Evolutionary conservation across 2,888 invertebrate genomes (phyloP), one percentile per base, ranked within the genome.

Genomic region (Latheticus oryzae): DNA sequence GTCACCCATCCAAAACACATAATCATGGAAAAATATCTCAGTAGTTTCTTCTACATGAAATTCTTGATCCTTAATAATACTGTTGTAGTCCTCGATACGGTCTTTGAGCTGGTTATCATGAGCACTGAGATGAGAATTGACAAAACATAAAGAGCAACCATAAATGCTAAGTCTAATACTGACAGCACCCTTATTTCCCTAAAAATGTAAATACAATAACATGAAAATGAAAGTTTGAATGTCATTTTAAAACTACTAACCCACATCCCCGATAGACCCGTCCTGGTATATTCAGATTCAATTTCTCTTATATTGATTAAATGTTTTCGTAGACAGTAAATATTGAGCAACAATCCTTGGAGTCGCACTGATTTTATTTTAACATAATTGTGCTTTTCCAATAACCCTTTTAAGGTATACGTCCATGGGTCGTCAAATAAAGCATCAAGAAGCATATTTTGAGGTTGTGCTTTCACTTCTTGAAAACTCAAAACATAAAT

Each of bases 101-200:
- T 93, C 93, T n/a, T 88, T 85, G 43, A 93, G 79, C 63, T 90
- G 83, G 66, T 92, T 86, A 73, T 94, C 93, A 73, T 97, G 96
- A 2, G 97, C 93, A 1, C 95, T 90, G 65, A 97, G 79, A 78
- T 97, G 97, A 35, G 91, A 86, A 75, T 95, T 96, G 4, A 97
- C 89, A 51, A 96, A 84, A 73, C 95, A 92, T 43, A 96, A 74
- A 1, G 93, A 95, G 70, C 93, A 90, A 1, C 95, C 96, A 73
- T 93, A 93, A 19, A 95, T 83, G 70, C 89, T 91, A 72, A 97
- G 85, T 54, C 97, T 83, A 45, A 95, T 83, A 74, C 92, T 93
- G 1, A 95, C 92, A 2, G 93, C 96, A 11, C 97, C 97, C 82
- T 97, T 97, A 79, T 96, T 97, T 16, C 97, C 97, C 95, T 95